A percentile compares a stretch with the other conserved stretches of the same genome.
phyloP scores from a whole-genome alignment of 37 sponge, comb jelly and placozoan genomes.

The Beroe ovata region DNA sequence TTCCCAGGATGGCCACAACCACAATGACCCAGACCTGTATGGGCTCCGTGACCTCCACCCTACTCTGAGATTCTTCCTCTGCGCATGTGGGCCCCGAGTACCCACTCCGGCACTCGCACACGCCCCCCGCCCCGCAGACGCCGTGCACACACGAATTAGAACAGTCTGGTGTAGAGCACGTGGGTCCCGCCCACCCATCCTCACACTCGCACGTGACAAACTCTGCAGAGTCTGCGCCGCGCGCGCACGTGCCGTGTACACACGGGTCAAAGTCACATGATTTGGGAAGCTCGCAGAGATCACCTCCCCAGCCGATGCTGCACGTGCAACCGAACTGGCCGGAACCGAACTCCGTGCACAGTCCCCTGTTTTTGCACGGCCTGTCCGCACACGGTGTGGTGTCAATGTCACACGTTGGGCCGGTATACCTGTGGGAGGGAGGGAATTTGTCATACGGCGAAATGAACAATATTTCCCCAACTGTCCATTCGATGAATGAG shows the following conservation, averaged over 20 bases:
- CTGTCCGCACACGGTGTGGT: slow-evolving; percentile 42
- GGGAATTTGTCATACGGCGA: not conserved
- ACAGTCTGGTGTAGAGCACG: slow-evolving; percentile 7
- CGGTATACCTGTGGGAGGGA: not conserved
- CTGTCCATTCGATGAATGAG: not conserved
- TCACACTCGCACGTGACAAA: slow-evolving; percentile 47
- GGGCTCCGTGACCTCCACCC: not conserved
- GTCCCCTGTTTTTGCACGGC: slow-evolving; percentile 1
- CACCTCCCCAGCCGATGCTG: slow-evolving; percentile 35
- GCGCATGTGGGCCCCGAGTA: slow-evolving; percentile 69
- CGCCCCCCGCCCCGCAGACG: not conserved
- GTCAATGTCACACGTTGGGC: slow-evolving; percentile 13
- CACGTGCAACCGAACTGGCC: slow-evolving; percentile 36
- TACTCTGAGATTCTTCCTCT: slow-evolving; percentile 1
- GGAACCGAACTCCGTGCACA: slow-evolving; percentile 17
- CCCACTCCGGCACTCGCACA: slow-evolving; percentile 59
- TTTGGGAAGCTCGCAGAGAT: not conserved
- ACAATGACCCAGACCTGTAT: slow-evolving; percentile 53
- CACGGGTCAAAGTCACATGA: slow-evolving; percentile 58
- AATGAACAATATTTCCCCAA: not conserved
- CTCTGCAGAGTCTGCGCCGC: not conserved
- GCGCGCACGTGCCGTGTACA: slow-evolving; percentile 20
- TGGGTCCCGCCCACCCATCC: slow-evolving; percentile 16
- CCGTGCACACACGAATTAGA: slow-evolving; percentile 18
- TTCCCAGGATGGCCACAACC: slow-evolving; percentile 10